Percentiles rank a stretch among this genome's conserved stretches.
phyloP scores from a whole-genome alignment of 2,113 vertebrate genomes.

The Climacteris rufus region DNA sequence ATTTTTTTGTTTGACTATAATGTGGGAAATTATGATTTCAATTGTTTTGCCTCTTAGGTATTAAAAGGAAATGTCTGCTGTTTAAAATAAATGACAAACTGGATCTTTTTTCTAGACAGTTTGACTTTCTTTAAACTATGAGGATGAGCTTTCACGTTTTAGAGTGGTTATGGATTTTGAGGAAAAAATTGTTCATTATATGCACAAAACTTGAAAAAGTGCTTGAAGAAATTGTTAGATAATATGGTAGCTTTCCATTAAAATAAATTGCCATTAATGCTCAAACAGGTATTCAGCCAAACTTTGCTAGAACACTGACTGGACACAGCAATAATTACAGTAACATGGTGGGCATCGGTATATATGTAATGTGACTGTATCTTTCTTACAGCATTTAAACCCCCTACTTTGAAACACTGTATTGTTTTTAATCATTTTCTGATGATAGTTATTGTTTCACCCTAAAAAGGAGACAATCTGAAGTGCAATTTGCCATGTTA shows the following conservation, averaged over 20 bases:
- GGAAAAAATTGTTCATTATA: background rate
- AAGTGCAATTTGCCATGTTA: background rate
- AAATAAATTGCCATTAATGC: background rate
- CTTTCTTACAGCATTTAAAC: background rate
- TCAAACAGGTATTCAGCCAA: background rate
- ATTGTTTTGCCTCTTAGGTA: background rate
- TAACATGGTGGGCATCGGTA: background rate
- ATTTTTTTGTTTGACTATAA: background rate
- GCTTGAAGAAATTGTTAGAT: background rate
- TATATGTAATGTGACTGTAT: background rate
- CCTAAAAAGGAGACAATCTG: background rate
- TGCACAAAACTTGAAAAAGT: background rate
- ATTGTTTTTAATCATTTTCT: background rate
- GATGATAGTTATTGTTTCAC: background rate
- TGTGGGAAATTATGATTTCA: background rate
- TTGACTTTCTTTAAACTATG: background rate
- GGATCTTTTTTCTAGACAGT: background rate
- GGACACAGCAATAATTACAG: background rate
- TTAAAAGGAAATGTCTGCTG: background rate
- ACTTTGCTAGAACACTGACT: background rate
- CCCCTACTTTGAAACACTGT: background rate
- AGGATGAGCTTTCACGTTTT: background rate
- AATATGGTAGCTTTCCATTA: background rate
- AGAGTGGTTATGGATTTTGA: background rate
- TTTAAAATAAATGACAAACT: constrained; percentile 8